A percentile compares a stretch with the other conserved stretches of the same genome.
phyloP scores from a whole-genome alignment of 2,888 invertebrate genomes.

The Amblyjoppa proteus region DNA sequence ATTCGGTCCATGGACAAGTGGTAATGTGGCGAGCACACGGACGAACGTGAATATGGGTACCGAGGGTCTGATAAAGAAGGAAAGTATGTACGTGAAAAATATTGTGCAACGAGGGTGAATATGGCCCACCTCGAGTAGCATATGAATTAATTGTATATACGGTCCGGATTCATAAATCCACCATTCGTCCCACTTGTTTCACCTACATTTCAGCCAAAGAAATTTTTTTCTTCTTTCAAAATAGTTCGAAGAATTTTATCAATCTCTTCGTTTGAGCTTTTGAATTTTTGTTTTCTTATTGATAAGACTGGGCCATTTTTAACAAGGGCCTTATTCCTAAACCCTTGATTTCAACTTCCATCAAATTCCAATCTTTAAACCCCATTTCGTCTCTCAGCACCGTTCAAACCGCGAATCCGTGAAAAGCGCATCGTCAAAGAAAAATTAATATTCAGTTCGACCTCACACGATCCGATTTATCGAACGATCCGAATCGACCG shows the following conservation, averaged over 20 bases:
- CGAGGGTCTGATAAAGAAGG: not conserved
- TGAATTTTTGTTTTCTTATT: not conserved
- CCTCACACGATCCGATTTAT: not conserved
- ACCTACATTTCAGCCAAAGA: not conserved
- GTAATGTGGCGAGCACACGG: too few species aligned
- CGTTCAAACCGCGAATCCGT: not conserved
- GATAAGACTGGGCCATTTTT: not conserved
- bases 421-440: not conserved
- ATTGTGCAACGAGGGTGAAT: too few species aligned
- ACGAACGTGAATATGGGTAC: not conserved
- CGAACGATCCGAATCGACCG: not conserved
- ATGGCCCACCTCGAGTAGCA: too few species aligned
- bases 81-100: too few species aligned
- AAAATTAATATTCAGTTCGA: not conserved
- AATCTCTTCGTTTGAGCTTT: not conserved
- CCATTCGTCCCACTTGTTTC: too few species aligned
- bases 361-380: not conserved
- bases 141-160: too few species aligned
- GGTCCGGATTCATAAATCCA: too few species aligned
- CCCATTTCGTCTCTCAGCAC: not conserved
- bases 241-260: not conserved
- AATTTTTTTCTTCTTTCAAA: not conserved
- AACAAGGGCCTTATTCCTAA: too few species aligned
- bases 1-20: not conserved
- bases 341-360: not conserved